These are phyloP conservation scores for Ciona savignyi DNA, from an alignment of 23 tunicate genomes.

Conservation along the genomic window DNA sequence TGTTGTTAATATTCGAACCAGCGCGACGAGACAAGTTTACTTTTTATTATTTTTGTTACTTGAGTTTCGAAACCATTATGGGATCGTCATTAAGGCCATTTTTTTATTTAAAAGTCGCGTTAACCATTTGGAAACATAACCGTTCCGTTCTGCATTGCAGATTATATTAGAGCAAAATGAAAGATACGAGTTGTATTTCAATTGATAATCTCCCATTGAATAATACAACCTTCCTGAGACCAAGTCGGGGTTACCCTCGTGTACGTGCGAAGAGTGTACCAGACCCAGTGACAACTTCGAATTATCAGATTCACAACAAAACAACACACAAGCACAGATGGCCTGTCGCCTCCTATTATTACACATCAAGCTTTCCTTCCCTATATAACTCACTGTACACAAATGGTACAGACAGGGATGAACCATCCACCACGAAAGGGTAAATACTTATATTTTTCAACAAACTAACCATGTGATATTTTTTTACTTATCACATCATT, in stretches of 20 bases:
- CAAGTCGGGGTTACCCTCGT: neutral
- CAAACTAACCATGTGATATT: no score
- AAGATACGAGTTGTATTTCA: neutral
- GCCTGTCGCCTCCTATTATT: neutral
- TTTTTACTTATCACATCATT: no score
- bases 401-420: neutral
- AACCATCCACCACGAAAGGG: no score
- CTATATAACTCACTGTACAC: neutral
- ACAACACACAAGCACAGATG: neutral
- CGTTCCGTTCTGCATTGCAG: neutral
- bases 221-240: neutral
- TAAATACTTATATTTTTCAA: no score
- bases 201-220: neutral
- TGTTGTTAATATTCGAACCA: no score
- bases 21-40: no score
- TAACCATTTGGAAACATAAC: no score
- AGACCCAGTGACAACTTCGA: neutral
- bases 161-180: neutral
- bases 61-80: no score
- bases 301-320: neutral
- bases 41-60: no score
- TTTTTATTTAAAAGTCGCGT: no score
- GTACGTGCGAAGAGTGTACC: neutral
- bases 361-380: neutral
- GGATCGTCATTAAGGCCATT: no score